A percentile compares a stretch with the other conserved stretches of the same genome.
Conservation (phyloP, 2,888 invertebrate genomes). For the Euclidia mi region DNA sequence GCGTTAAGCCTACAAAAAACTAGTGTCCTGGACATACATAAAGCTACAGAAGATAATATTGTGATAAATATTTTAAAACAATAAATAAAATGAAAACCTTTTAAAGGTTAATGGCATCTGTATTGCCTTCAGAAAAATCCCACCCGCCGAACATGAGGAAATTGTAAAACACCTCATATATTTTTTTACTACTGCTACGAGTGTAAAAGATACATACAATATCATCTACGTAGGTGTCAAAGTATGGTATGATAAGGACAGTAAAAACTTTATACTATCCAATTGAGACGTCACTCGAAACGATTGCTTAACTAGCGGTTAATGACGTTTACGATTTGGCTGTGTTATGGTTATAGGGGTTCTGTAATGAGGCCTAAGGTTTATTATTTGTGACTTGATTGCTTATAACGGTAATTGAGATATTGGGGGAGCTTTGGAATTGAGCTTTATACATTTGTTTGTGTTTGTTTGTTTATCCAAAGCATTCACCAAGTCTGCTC, state of each 20-base stretch:
- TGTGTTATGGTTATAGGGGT: slow-evolving; percentile 51
- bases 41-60: too few relatives aligned
- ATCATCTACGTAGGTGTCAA: slow-evolving; percentile 27
- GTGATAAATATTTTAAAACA: too few relatives aligned
- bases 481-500: too few relatives aligned
- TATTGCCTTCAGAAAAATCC: background rate
- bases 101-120: too few relatives aligned
- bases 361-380: slow-evolving; percentile 60
- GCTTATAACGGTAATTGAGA: slow-evolving; percentile 54
- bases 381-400: slow-evolving; percentile 54
- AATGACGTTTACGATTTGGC: slow-evolving; percentile 58
- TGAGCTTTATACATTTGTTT: too few relatives aligned
- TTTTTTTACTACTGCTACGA: slow-evolving; percentile 7
- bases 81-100: too few relatives aligned
- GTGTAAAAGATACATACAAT: slow-evolving; percentile 13
- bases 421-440: slow-evolving; percentile 7
- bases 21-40: too few relatives aligned
- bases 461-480: too few relatives aligned
- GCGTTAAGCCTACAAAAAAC: too few relatives aligned
- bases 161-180: background rate
- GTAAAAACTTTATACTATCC: slow-evolving; percentile 41
- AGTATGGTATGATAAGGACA: slow-evolving; percentile 36
- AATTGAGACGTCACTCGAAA: slow-evolving; percentile 53
- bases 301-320: slow-evolving; percentile 34
- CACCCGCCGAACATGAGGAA: background rate